Percentiles rank a stretch among this genome's conserved stretches.
phyloP scores from a whole-genome alignment of 1,140 invertebrate species.

The Aphelinus atriplicis region DNA sequence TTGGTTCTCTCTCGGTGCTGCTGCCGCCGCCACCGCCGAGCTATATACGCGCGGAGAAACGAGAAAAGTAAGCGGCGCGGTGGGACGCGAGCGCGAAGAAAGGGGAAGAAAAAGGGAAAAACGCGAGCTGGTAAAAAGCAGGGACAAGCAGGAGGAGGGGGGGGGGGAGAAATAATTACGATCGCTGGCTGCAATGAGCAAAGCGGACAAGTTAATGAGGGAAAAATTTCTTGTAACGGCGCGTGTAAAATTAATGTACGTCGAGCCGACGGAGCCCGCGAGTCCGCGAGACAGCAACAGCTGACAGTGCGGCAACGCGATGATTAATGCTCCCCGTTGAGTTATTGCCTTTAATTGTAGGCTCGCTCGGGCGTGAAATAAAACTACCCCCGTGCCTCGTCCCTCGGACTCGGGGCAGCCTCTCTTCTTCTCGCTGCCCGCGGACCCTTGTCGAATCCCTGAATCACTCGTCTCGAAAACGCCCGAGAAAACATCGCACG shows the following conservation, averaged over 20 bases:
- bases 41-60: slow-evolving; percentile 41
- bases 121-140: not conserved
- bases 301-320: too few relatives aligned
- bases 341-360: too few relatives aligned
- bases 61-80: slow-evolving; percentile 38
- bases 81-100: not conserved
- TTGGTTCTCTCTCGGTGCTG: slow-evolving; percentile 15
- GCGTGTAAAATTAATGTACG: slow-evolving; percentile 21
- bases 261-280: too few relatives aligned
- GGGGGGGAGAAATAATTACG: not conserved
- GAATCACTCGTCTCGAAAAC: too few relatives aligned
- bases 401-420: too few relatives aligned
- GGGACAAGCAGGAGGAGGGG: slow-evolving; percentile 4
- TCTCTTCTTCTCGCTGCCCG: too few relatives aligned
- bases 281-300: too few relatives aligned
- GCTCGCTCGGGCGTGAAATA: too few relatives aligned
- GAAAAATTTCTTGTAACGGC: slow-evolving; percentile 32
- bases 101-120: slow-evolving; percentile 25
- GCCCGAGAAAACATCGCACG: too few relatives aligned
- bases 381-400: too few relatives aligned
- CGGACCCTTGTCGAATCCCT: too few relatives aligned
- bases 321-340: too few relatives aligned
- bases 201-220: slow-evolving; percentile 33
- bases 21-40: not conserved
- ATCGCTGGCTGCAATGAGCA: slow-evolving; percentile 12